Percentiles rank a stretch among this genome's conserved stretches.
Conservation (phyloP, 2,888 invertebrate genomes). For the Rosalia funebris region DNA sequence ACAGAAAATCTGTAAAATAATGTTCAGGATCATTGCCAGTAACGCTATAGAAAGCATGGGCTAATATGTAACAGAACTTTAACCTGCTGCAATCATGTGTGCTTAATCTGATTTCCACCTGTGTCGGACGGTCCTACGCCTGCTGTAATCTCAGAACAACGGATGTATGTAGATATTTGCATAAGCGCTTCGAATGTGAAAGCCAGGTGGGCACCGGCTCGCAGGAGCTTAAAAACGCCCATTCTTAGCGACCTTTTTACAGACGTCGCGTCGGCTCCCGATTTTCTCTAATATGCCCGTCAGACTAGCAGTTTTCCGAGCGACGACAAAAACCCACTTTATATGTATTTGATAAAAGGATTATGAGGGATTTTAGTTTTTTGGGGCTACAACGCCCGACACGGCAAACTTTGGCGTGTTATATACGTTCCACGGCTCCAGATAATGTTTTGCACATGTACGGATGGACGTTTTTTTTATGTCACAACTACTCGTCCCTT, state of each 20-base stretch:
- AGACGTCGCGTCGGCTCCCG: slow-evolving; percentile 13
- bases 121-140: slow-evolving; percentile 27
- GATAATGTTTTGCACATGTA: slow-evolving; percentile 35
- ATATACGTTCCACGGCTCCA: slow-evolving; percentile 32
- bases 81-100: slow-evolving; percentile 27
- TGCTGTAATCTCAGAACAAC: slow-evolving; percentile 24
- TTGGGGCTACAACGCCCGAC: slow-evolving; percentile 32
- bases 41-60: too few relatives aligned
- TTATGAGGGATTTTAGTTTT: slow-evolving; percentile 45
- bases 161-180: slow-evolving; percentile 33
- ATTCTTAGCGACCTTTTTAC: slow-evolving; percentile 29
- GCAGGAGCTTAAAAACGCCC: slow-evolving; percentile 24
- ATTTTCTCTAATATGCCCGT: slow-evolving; percentile 28
- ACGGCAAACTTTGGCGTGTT: slow-evolving; percentile 38
- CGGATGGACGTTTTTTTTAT: slow-evolving; percentile 8
- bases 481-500: neutral
- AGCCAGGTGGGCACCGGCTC: slow-evolving; percentile 22
- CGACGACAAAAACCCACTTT: slow-evolving; percentile 47
- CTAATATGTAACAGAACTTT: slow-evolving; percentile 9
- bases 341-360: slow-evolving; percentile 50
- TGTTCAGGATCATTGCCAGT: too few relatives aligned
- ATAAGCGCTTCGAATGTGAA: slow-evolving; percentile 24
- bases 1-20: too few relatives aligned
- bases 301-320: slow-evolving; percentile 33
- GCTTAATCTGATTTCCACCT: slow-evolving; percentile 40